These are phyloP conservation scores for Oscarella lobularis DNA, from an alignment of 37 sponge, comb jelly and placozoan genomes.

Conservation along the genomic window DNA sequence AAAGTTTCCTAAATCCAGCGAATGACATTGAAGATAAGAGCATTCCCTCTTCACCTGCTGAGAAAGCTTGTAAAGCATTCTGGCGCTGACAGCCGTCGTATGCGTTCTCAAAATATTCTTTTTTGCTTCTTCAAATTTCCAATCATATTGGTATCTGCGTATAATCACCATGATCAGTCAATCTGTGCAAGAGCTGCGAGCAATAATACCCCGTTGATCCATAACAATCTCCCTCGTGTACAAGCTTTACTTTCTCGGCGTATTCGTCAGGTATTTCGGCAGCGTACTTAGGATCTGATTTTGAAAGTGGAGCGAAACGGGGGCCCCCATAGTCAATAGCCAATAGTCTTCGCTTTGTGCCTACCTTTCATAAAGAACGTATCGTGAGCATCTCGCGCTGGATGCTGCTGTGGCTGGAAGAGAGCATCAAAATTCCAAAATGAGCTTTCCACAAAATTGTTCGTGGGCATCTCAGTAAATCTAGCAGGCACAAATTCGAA, in stretches of 20 bases:
- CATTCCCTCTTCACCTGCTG: no score
- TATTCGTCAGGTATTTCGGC: slow-evolving; percentile 77
- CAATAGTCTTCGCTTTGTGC: no score
- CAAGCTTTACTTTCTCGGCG: slow-evolving; percentile 67
- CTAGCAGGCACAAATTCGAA: no score
- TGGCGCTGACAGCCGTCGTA: slow-evolving; percentile 90
- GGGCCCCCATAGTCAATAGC: no score
- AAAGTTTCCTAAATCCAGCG: slow-evolving; percentile 33
- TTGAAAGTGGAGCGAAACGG: not conserved
- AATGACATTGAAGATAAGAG: not conserved
- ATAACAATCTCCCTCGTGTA: slow-evolving; percentile 75
- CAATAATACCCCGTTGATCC: slow-evolving; percentile 20
- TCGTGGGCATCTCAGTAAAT: slow-evolving; percentile 97
- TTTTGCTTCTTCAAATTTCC: slow-evolving; percentile 92
- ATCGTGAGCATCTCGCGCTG: slow-evolving; percentile 92
- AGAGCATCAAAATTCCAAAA: slow-evolving; percentile 99
- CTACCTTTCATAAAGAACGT: slow-evolving; percentile 89
- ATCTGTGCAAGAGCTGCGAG: no score
- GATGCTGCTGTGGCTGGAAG: slow-evolving; percentile 98
- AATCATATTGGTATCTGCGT: slow-evolving; percentile 86
- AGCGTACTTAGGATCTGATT: slow-evolving; percentile 57
- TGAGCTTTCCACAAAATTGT: slow-evolving; percentile 93
- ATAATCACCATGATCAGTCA: no score
- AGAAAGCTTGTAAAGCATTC: slow-evolving; percentile 94
- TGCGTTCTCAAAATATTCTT: slow-evolving; percentile 94